Base-by-base conservation (phyloP, 1,140 invertebrate genomes). In the Leptopilina boulardi region DNA sequence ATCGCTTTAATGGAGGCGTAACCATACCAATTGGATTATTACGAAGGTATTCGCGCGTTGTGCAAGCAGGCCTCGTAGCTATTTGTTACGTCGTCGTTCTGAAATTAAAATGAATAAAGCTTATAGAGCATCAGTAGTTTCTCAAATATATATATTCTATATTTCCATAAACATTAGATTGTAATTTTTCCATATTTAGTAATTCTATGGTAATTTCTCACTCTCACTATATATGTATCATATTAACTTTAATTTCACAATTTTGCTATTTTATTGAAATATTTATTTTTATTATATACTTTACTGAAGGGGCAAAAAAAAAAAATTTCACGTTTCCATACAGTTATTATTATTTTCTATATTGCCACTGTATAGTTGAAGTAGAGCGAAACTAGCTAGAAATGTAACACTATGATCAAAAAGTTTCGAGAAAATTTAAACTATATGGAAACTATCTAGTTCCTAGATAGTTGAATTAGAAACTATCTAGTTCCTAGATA, bases 1-100 rank as follows among this genome's bases (percentile, higher is more conserved):
- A 77, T 70, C 78, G 79, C 74, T 81, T 78, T n/a, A 76, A 87
- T 86, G 81, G 73, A 87, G 83, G 84, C 81, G 81, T 88, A 89
- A 87, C 87, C 85, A 82, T 77, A 83, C 84, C 84, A 85, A 89
- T 88, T 85, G 83, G 84, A 85, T 87, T 87, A 88, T 87, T 89
- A 87, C 86, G 83, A 86, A 84, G 82, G 84, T 81, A 83, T 79
- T 83, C 82, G 85, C 80, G 79, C 76, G 83, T 85, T 86, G 85
- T 87, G 84, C 80, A 87, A 87, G 84, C 79, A 76, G 80, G 70
- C 75, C 81, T 75, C 78, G 80, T 80, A 76, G 80, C 85, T 86
- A 87, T 87, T 86, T 76, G 80, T 86, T 87, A 85, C 84, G 85
- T 83, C 82, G 81, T n/a, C n/a, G n/a, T n/a, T 77, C 77, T 82